phyloP scores from a whole-genome alignment of 2,113 vertebrate genomes.

The Galemys pyrenaicus region DNA sequence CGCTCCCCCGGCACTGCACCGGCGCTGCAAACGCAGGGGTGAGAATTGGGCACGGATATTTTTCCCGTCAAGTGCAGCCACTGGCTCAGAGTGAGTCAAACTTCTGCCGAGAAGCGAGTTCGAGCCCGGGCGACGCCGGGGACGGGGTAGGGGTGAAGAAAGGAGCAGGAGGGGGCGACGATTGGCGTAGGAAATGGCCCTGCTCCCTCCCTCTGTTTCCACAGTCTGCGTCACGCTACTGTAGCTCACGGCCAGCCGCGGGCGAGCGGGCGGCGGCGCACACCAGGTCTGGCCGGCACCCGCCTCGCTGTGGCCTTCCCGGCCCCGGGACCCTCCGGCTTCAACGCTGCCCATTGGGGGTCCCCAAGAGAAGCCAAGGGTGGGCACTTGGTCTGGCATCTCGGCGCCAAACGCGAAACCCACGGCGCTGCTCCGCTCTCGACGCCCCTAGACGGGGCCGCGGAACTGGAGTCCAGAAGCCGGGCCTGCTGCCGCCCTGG shows the following conservation, averaged over 20 bases:
- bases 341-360: background rate
- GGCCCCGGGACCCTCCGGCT: background rate
- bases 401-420: background rate
- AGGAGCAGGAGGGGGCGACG: background rate
- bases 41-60: background rate
- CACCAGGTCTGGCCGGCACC: background rate
- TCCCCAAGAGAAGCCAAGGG: background rate
- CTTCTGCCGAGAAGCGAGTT: background rate
- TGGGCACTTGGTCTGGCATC: background rate
- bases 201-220: background rate
- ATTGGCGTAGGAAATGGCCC: constrained; percentile 58
- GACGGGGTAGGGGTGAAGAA: background rate
- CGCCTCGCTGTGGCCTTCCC: background rate
- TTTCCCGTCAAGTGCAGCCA: constrained; percentile 1
- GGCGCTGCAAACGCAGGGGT: background rate
- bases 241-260: fast-evolving
- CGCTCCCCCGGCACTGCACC: background rate
- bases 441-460: background rate
- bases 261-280: background rate
- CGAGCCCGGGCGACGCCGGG: background rate
- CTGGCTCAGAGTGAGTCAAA: background rate
- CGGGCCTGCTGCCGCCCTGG: background rate
- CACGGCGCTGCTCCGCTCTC: background rate
- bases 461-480: background rate
- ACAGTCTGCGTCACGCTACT: background rate